Evolutionary conservation across 2,888 invertebrate species (phyloP), one percentile per base, ranked within the genome.

Genomic region (Calameuta idolon): DNA sequence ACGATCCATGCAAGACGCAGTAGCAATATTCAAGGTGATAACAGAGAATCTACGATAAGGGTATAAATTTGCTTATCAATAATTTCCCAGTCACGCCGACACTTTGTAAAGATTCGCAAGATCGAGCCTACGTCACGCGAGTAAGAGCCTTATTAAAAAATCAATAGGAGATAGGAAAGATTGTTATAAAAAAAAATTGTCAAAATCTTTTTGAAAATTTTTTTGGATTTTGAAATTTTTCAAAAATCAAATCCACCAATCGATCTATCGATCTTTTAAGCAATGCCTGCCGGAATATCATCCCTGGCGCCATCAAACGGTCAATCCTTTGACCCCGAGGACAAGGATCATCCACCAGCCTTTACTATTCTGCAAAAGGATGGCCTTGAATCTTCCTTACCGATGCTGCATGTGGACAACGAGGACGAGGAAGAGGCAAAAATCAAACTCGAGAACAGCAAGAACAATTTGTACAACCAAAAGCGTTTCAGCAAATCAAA

Each of bases 201-300:
- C 9, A 0, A 40, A 40, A 40, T 1, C 0, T 37, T 12, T 40
- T 5, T 40, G 15, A 40, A 15, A 4, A 5, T 55, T 12, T 37
- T 37, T 37, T 55, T 55, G 0, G 15, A 55, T 23, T 55, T 23
- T 55, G 2, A 23, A 2, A 23, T 55, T 55, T 55, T 23, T 2
- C 2, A 9, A 9, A 0, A 55, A 9, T 23, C 9, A 55, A 23
- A 23, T 23, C 5, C 23, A 23, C 55, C 55, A 55, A 55, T 23
- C 55, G 55, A 55, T 55, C 55, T 55, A 23, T 55, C 23, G 55
- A 55, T 55, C 74, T 76, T 78, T 69, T 82, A 80, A 76, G 81
- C 69, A 35, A 90, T 90, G 90, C 90, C 90, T n/a, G 87, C 89
- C 55, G 90, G 90, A 78, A 87, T 90, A 76, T 89, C 90, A 76